A percentile compares a stretch with the other conserved stretches of the same genome.
These are phyloP conservation scores for Pectinophora gossypiella DNA, from an alignment of 1,140 invertebrate genomes.

Conservation along the genomic window DNA sequence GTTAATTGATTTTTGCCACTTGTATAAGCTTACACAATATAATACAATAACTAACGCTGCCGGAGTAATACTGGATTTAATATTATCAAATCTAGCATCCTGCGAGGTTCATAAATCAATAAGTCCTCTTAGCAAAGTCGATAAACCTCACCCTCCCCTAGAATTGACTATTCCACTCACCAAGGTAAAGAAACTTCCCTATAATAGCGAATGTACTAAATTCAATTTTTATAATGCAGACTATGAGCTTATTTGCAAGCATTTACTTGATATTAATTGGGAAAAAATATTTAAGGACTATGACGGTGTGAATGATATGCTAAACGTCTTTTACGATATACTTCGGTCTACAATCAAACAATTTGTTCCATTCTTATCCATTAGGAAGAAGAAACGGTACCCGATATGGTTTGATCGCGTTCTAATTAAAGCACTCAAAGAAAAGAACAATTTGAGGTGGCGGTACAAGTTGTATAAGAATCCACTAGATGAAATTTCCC, in stretches of 20 bases:
- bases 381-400: background rate
- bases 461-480: conserved; percentile 4
- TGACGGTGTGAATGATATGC: background rate
- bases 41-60: background rate
- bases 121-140: background rate
- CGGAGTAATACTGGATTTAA: background rate
- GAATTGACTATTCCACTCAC: background rate
- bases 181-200: background rate
- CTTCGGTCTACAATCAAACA: background rate
- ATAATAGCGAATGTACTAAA: background rate
- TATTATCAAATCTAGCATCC: background rate
- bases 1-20: background rate
- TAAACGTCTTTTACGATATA: background rate
- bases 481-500: conserved; percentile 6
- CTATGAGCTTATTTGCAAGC: background rate
- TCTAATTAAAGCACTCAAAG: background rate
- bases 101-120: background rate
- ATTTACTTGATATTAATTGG: conserved; percentile 2
- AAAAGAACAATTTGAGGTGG: conserved; percentile 1
- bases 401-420: background rate
- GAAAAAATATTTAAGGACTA: background rate
- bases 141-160: conserved; percentile 5
- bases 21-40: conserved; percentile 1
- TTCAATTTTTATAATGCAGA: conserved; percentile 1
- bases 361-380: background rate